Evolutionary conservation across 1,140 invertebrate species (phyloP).

Genomic region (Drosophila murphyi): DNA sequence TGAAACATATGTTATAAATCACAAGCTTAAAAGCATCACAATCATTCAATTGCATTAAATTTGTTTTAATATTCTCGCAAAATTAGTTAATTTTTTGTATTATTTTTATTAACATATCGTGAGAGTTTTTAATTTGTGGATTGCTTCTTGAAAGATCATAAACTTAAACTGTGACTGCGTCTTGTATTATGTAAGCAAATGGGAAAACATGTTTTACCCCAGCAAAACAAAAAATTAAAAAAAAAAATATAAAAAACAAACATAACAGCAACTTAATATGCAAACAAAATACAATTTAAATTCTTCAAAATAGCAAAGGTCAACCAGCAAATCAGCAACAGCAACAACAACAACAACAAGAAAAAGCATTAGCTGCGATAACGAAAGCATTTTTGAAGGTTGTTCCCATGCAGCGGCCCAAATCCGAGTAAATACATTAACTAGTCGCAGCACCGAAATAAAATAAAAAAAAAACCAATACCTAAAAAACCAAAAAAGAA

Average conservation of each 20-base stretch:
- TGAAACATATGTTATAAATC: no score
- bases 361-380: constrained; percentile 27
- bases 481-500: constrained; percentile 36
- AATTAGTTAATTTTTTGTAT: neutral
- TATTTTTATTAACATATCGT: constrained; percentile 7
- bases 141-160: constrained; percentile 12
- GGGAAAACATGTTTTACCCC: constrained; percentile 52
- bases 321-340: constrained; percentile 45
- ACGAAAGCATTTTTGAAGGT: constrained; percentile 62
- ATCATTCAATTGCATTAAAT: no score
- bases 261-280: constrained; percentile 12
- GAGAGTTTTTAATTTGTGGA: constrained; percentile 48
- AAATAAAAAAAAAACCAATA: constrained; percentile 38
- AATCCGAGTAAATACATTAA: constrained; percentile 58
- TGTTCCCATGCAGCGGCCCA: constrained; percentile 78
- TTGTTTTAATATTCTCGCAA: neutral
- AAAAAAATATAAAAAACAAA: constrained; percentile 4
- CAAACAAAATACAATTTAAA: constrained; percentile 67
- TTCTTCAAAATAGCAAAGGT: constrained; percentile 73
- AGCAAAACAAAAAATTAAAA: constrained; percentile 29
- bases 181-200: constrained; percentile 67
- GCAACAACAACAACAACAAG: constrained; percentile 12
- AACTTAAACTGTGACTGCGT: constrained; percentile 35
- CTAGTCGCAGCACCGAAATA: constrained; percentile 12
- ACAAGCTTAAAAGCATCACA: no score